Conservation (phyloP, 2,113 vertebrate species). For the Trogon surrucura region DNA sequence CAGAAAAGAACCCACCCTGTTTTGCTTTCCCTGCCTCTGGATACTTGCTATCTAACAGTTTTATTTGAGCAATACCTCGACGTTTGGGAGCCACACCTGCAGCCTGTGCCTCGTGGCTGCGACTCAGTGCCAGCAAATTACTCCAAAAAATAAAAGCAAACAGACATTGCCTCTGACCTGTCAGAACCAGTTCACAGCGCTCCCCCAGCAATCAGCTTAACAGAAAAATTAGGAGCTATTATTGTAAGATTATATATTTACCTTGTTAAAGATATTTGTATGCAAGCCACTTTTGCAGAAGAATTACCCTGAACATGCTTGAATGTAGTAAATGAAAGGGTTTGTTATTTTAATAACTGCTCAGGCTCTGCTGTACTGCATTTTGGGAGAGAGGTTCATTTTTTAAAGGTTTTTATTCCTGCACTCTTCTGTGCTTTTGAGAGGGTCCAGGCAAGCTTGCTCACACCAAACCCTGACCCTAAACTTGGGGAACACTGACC, state of each 20-base stretch:
- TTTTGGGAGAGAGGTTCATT: slow-evolving; percentile 54
- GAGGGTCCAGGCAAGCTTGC: background rate
- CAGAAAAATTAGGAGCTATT: slow-evolving; percentile 72
- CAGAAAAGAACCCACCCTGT: background rate
- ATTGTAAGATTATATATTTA: slow-evolving; percentile 70
- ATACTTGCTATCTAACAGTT: slow-evolving; percentile 46
- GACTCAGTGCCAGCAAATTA: slow-evolving; percentile 51
- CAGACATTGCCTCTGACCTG: slow-evolving; percentile 70
- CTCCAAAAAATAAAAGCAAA: slow-evolving; percentile 67
- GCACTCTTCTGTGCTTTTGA: background rate
- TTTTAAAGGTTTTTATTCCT: slow-evolving; percentile 40
- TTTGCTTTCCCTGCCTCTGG: slow-evolving; percentile 41
- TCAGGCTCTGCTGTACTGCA: slow-evolving; percentile 27
- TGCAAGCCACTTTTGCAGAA: slow-evolving; percentile 68
- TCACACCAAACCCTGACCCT: slow-evolving; percentile 16
- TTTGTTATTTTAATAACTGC: slow-evolving; percentile 63
- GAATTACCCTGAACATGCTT: slow-evolving; percentile 66
- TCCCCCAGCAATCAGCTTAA: slow-evolving; percentile 55
- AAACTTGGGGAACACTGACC: slow-evolving; percentile 20
- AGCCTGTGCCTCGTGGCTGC: slow-evolving; percentile 47
- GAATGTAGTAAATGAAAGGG: slow-evolving; percentile 73
- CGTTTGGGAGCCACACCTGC: slow-evolving; percentile 59
- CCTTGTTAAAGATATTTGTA: slow-evolving; percentile 77
- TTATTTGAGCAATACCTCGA: slow-evolving; percentile 28
- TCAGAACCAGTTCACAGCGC: slow-evolving; percentile 65